Base-by-base conservation (phyloP, 2,888 invertebrate species). In the Rhimphoctona megacephalus region DNA sequence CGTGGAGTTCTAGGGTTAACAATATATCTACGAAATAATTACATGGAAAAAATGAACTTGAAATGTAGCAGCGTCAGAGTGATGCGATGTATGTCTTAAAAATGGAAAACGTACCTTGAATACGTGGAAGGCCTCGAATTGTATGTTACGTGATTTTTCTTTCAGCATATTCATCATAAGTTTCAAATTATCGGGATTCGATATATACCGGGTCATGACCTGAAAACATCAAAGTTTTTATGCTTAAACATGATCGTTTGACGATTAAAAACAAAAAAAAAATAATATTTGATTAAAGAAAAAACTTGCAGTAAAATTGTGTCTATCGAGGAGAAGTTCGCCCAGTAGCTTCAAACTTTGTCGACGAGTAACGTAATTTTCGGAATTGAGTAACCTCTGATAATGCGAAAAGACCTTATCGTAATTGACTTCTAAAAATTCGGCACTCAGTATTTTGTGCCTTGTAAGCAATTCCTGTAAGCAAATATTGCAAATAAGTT, bases 111-210 rank as follows among this genome's bases (percentile, higher is more conserved):
- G 92, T 95, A 98, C 99, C 97, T 99, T 99, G 96, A 99, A 99
- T 93, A 99, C 99, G 95, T 99, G 99, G 96, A 99, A 99, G 95
- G 99, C 99, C 96, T 99, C 99, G 95, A 99, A 99, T 95, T 99
- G 99, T 94, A 99, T 99, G 96, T 99, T 99, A 92, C 99, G 97
- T 92, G 99, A 99, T 95, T 99, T 98, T 94, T 99, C 99, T 95
- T 99, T 98, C 94, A 99, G 96, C 99, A 99, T 99, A 95, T 99
- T 99, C 99, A 99, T 99, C 99, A 99, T 99, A 90, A 99, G 96
- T 95, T 99, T 99, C 90, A 99, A 96, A 96, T 99, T 99, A 95
- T 99, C 99, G 46, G 99, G 99, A 95, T 99, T 99, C 93, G 99
- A 99, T 95, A 99, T 99, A 96, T 99, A 99, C 93, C 98, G 97